Evolutionary conservation across 2,113 vertebrate species (phyloP), one percentile per base, ranked within the genome.

Genomic region (Mungos mungo): DNA sequence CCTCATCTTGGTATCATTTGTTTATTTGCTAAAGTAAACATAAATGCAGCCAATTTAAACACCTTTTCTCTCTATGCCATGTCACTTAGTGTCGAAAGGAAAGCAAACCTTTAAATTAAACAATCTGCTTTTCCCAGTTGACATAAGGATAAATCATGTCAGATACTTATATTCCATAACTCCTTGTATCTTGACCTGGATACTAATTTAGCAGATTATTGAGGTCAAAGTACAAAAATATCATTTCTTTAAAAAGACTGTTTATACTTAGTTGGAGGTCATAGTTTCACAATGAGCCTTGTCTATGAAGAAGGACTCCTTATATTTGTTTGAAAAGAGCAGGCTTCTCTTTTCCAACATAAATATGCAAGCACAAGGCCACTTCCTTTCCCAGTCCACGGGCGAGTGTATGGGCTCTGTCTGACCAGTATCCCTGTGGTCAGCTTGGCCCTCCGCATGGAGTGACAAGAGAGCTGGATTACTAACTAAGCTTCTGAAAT

Each of bases 171-270:
- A 98, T 95, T 85, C 97, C 96, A 95, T 87, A 9, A 47, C 41
- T 95, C 90, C 97, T 97, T 92, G 96, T 96, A 96, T 97, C 96
- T 92, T 97, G 97, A 97, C 97, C 98, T 98, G 97, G 93, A 96
- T 97, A 79, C 98, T 98, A 98, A 98, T 98, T 98, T 98, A 98
- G 98, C 83, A 98, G 97, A 98, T 98, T 98, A 98, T 98, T 98
- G 98, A 98, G 98, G 98, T 98, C 98, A 98, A 98, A 97, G 87
- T 97, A 98, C 96, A 60, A 86, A 98, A 98, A 96, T 97, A 98
- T 95, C 96, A 96, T 52, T 95, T 90, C 98, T 98, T 98, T 92
- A 97, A 98, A 98, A 98, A 98, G 98, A 96, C 95, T 0, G 94
- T 47, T 94, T 98, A 98, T 96, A 88, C 97, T 98, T 85, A 95